phyloP scores from a whole-genome alignment of 64 coral and sea anemone species.

The Montipora sp. region DNA sequence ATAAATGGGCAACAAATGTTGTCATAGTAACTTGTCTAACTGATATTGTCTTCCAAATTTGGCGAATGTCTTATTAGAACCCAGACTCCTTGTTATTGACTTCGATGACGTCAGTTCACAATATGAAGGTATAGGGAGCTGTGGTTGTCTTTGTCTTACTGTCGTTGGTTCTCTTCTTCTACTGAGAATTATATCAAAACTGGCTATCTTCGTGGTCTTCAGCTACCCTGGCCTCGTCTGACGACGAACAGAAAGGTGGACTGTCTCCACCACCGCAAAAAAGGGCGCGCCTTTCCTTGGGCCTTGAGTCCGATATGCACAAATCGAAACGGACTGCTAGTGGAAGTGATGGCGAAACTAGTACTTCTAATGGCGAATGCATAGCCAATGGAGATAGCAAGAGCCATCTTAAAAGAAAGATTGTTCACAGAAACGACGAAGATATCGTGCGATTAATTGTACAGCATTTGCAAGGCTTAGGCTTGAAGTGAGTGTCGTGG shows the following conservation, averaged over 20 bases:
- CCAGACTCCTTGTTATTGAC: conserved; percentile 67
- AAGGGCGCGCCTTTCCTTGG: conserved; percentile 98
- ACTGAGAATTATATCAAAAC: conserved; percentile 84
- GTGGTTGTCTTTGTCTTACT: conserved; percentile 79
- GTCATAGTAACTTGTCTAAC: conserved; percentile 14
- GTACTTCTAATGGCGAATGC: conserved; percentile 97
- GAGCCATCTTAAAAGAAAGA: conserved; percentile 86
- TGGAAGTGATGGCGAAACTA: conserved; percentile 97
- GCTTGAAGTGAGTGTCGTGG: conserved; percentile 92
- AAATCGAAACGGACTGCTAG: conserved; percentile 98
- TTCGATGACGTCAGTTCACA: conserved; percentile 97
- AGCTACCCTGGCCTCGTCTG: conserved; percentile 99
- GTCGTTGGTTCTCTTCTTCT: conserved; percentile 73
- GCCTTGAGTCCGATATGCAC: conserved; percentile 99
- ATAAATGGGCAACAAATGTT: not conserved
- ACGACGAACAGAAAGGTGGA: conserved; percentile 99
- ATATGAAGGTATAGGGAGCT: conserved; percentile 84
- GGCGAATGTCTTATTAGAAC: conserved; percentile 38
- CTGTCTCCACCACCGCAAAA: conserved; percentile 99
- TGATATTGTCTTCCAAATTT: conserved; percentile 66
- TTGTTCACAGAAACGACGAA: conserved; percentile 87
- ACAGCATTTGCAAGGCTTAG: conserved; percentile 96
- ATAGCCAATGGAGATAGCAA: conserved; percentile 95
- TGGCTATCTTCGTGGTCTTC: conserved; percentile 96
- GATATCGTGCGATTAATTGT: conserved; percentile 96